Conservation (phyloP, 1,140 invertebrate species). For the Araneus ventricosus region DNA sequence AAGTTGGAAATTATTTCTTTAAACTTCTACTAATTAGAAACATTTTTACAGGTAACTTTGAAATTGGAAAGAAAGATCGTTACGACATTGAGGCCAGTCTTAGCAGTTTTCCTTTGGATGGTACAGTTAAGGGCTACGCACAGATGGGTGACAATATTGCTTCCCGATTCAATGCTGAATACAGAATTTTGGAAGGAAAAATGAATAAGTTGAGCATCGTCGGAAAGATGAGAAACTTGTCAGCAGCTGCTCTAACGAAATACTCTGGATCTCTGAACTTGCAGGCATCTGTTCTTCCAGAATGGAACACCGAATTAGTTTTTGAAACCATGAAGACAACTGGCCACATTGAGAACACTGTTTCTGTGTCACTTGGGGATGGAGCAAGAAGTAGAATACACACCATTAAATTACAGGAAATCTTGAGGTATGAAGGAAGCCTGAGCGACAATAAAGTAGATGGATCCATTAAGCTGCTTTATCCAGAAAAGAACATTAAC, state of each 20-base stretch:
- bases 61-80: conserved; percentile 42
- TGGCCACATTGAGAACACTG: conserved; percentile 78
- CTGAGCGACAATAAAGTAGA: conserved; percentile 64
- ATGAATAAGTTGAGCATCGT: conserved; percentile 75
- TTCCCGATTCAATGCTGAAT: conserved; percentile 77
- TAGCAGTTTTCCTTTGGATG: conserved; percentile 76
- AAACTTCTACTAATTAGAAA: neutral
- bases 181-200: conserved; percentile 76
- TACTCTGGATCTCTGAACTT: conserved; percentile 72
- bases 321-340: conserved; percentile 77
- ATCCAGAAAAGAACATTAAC: conserved; percentile 71
- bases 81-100: conserved; percentile 66
- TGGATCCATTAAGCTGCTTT: conserved; percentile 30
- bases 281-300: conserved; percentile 76
- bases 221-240: conserved; percentile 76
- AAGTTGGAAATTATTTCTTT: no score
- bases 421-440: conserved; percentile 65
- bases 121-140: conserved; percentile 77
- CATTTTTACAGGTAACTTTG: conserved; percentile 51
- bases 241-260: conserved; percentile 77
- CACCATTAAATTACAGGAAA: conserved; percentile 74
- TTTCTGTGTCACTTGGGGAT: conserved; percentile 70
- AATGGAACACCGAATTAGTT: conserved; percentile 76
- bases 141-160: conserved; percentile 76
- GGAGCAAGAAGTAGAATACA: conserved; percentile 59